Base-by-base conservation (phyloP, 2,797 vertebrate species). In the Pterois miles region DNA sequence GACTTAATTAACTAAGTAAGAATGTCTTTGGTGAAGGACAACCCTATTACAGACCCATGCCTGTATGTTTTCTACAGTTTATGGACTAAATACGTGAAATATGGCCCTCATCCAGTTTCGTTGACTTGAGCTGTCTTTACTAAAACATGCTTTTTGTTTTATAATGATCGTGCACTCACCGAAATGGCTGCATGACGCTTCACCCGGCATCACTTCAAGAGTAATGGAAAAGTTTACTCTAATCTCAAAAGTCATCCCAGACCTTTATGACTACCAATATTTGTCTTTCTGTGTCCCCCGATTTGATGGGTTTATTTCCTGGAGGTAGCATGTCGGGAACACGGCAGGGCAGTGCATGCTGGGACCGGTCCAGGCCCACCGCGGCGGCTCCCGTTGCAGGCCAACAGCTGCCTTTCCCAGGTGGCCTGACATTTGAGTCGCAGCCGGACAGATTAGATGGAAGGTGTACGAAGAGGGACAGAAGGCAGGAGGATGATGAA, bases 361-460 rank as follows among this genome's bases (percentile, higher is more conserved):
- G 91, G 92, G 91, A 91, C 46, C 78, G 85, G 93, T 89, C 86
- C 91, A 81, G 80, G 82, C 87, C 89, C 90, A 65, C 78, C 50
- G 87, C 38, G 76, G 81, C 91, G 92, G 91, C 95, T 97, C 96
- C 70, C 27, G 93, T 97, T 97, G 96, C 96, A 97, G 95, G 86
- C 95, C 89, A 83, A 96, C 97, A 98, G 97, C 97, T 98, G 97
- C 77, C 50, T 96, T 93, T 97, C 97, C 97, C 97, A 98, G 97
- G 97, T 98, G 97, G 97, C 96, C 96, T 97, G 97, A 98, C 96
- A 98, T 97, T 96, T 94, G 96, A 98, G 96, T 96, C 93, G 92
- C 93, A 95, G 95, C 92, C 91, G 87, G 91, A 85, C 93, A 92
- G 95, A 96, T 94, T 94, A 96, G 96, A 96, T 86, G 87, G 96